Conservation (phyloP, 2,113 vertebrate genomes). For the Apeltes quadracus region DNA sequence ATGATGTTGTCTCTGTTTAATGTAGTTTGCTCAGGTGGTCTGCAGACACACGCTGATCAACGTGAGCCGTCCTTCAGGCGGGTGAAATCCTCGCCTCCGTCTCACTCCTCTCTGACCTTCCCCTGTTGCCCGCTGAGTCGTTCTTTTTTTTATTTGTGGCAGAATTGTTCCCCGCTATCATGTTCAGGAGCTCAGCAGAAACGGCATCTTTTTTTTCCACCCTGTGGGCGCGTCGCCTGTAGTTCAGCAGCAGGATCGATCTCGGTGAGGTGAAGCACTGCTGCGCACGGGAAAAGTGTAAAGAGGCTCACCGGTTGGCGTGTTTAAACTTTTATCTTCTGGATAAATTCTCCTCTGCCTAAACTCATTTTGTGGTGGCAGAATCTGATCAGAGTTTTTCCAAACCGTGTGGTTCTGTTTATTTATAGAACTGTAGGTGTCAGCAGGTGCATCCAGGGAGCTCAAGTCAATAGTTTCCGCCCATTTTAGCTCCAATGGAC, state of each 20-base stretch:
- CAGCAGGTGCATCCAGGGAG: not conserved
- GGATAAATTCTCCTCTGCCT: conserved; percentile 11
- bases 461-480: not conserved
- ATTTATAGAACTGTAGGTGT: not conserved
- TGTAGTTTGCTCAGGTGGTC: not conserved
- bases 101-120: conserved; percentile 20
- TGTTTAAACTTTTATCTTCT: conserved; percentile 9
- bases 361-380: conserved; percentile 20
- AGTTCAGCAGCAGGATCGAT: conserved; percentile 22
- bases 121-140: conserved; percentile 57
- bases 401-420: too few relatives aligned
- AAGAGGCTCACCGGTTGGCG: conserved; percentile 17
- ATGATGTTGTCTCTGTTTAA: not conserved
- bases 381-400: too few relatives aligned
- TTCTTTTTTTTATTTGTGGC: conserved; percentile 65
- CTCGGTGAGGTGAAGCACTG: conserved; percentile 24
- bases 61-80: conserved; percentile 39
- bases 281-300: not conserved
- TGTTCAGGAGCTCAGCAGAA: conserved; percentile 74
- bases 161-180: conserved; percentile 63
- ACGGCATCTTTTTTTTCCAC: conserved; percentile 8
- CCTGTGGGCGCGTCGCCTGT: not conserved
- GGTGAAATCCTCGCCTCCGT: conserved; percentile 5
- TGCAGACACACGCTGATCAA: not conserved
- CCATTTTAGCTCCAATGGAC: not conserved